Base-by-base conservation (phyloP, 1,140 invertebrate genomes). In the Drosophila ironensis region DNA sequence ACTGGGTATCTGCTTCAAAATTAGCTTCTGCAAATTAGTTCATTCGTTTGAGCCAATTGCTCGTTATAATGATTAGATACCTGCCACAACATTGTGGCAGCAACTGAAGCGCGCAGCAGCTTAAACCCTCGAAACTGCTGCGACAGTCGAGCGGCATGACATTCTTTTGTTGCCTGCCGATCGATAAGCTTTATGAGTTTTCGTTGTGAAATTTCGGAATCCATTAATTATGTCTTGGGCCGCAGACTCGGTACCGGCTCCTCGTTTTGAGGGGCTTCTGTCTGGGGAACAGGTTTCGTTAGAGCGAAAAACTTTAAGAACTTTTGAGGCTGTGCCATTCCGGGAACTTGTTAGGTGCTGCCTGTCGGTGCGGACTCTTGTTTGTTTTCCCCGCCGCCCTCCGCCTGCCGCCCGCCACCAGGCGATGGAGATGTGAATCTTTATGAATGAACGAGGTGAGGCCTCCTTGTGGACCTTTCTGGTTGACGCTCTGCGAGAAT, bases 341-440 rank as follows among this genome's bases (percentile, higher is more conserved):
- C 74, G 42, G 53, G 78, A 82, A 82, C 63, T 84, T 82, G 63
- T 77, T 82, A 66, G 63, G 38, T 56, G 51, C 67, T 57, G 68
- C 56, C 51, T 41, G n/a, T n/a, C n/a, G n/a, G n/a, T n/a, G n/a
- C n/a, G 53, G 35, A 33, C 54, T 45, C 19, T 33, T 46, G 50
- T 50, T 35, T 44, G 42, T 16, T 51, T 44, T 45, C 40, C 52
- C 51, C 68, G 28, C 14, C 27, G 19, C 28, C n/a, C n/a, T n/a
- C n/a, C n/a, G n/a, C n/a, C n/a, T n/a, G n/a, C n/a, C n/a, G n/a
- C n/a, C n/a, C n/a, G n/a, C n/a, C n/a, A n/a, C n/a, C n/a, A n/a
- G n/a, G n/a, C n/a, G n/a, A 63, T 63, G 57, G 48, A 74, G 78
- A 78, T 84, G 80, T 60, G 69, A 57, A 78, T 84, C 80, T 78